phyloP scores from a whole-genome alignment of 64 coral and sea anemone genomes.

The Dendrophyllia cribrosa region DNA sequence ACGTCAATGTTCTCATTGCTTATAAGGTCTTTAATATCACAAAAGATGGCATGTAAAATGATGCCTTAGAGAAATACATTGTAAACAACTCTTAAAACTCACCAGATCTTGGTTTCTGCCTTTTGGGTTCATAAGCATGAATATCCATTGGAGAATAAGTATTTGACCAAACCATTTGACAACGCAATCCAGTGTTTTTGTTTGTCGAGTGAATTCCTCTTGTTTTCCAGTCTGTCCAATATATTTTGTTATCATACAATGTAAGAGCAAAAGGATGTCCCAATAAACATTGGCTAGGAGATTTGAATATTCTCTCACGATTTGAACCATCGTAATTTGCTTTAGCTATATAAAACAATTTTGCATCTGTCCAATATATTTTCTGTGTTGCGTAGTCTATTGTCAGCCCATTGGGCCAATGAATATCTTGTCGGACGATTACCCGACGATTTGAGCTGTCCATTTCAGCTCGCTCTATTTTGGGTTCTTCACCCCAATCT shows the following conservation, averaged over 20 bases:
- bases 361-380: constrained; percentile 92
- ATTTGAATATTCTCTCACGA: constrained; percentile 60
- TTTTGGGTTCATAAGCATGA: constrained; percentile 54
- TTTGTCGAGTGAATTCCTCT: constrained; percentile 73
- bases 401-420: constrained; percentile 93
- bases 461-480: constrained; percentile 87
- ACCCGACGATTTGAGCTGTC: constrained; percentile 63
- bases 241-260: constrained; percentile 79
- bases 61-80: too few species aligned
- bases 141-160: constrained; percentile 83
- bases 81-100: neutral
- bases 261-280: constrained; percentile 83
- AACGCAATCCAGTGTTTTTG: constrained; percentile 70
- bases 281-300: constrained; percentile 25
- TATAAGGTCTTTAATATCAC: too few species aligned
- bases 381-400: constrained; percentile 68
- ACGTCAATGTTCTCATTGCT: too few species aligned
- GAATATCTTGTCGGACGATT: constrained; percentile 61
- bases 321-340: constrained; percentile 75
- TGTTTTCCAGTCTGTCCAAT: constrained; percentile 89
- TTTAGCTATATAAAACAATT: constrained; percentile 77
- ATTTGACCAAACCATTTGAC: constrained; percentile 48
- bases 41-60: too few species aligned
- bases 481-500: constrained; percentile 87
- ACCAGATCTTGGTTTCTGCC: constrained; percentile 34